phyloP scores from a whole-genome alignment of 1,140 invertebrate genomes.

The Diorhabda carinulata region DNA sequence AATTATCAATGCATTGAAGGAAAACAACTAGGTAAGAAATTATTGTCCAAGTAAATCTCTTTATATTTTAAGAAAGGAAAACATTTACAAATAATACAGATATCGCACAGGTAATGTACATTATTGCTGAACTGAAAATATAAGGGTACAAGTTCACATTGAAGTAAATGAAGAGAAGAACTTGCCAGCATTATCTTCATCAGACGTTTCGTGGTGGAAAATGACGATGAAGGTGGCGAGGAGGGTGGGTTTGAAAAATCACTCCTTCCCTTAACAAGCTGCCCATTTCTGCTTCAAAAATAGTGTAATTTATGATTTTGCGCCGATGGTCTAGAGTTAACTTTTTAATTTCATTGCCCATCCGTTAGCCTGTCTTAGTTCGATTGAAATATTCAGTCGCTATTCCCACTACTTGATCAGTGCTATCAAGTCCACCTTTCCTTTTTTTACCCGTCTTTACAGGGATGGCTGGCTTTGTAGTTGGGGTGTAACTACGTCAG shows the following conservation, averaged over 20 bases:
- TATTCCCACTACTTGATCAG: slow-evolving; percentile 21
- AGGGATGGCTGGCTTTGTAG: slow-evolving; percentile 5
- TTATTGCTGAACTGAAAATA: background rate
- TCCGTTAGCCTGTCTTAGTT: background rate
- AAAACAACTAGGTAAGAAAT: background rate
- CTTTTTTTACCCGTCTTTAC: slow-evolving; percentile 11
- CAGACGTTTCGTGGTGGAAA: background rate
- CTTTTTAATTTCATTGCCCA: background rate
- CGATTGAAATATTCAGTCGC: slow-evolving; percentile 18
- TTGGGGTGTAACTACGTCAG: slow-evolving; percentile 7
- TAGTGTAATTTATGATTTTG: background rate
- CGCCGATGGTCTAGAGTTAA: too few species aligned
- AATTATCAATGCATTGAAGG: slow-evolving; percentile 13
- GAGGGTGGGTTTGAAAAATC: background rate
- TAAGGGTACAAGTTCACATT: background rate
- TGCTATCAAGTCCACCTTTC: slow-evolving; percentile 17
- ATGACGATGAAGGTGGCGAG: background rate
- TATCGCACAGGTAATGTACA: too few species aligned
- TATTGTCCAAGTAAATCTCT: too few species aligned
- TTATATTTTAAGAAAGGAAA: too few species aligned
- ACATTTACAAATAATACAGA: background rate
- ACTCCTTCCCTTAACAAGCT: slow-evolving; percentile 15
- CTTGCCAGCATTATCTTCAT: background rate
- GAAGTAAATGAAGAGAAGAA: background rate
- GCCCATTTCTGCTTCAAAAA: slow-evolving; percentile 20